Base-by-base conservation (phyloP, 2,113 vertebrate genomes). In the Sapayoa aenigma region DNA sequence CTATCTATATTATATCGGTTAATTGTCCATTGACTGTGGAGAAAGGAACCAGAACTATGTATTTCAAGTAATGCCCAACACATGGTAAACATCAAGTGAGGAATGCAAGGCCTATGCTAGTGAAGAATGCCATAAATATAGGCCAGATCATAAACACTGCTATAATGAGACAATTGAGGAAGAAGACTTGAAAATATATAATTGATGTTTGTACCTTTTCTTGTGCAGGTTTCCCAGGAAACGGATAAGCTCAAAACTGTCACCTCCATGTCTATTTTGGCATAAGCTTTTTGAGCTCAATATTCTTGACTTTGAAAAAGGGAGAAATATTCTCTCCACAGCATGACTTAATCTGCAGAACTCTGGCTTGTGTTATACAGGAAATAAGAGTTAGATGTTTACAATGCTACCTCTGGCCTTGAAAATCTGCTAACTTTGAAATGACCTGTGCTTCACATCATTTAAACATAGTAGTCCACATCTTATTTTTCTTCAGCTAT, bases 71-170 rank as follows among this genome's bases (percentile, higher is more conserved):
- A 96, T 94, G 89, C 84, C 94, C 95, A 93, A 97, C 97, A 97
- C 96, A 97, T 97, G 97, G 97, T 93, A 97, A 96, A 91, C 72
- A 97, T 97, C 97, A 97, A 95, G 81, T 47, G 71, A 96, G 95
- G 97, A 97, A 97, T 97, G 96, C 50, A 92, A 95, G 87, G 86
- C 60, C 96, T 93, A 91, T 79, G 92, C 55, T 94, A 90, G 87
- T 2, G 10, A 96, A 96, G 95, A 97, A 97, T 97, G 96, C 59
- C 94, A 95, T 96, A 97, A 97, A 97, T 97, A 94, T 62, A 93
- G 96, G 86, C 79, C 95, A 95, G 92, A 97, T 95, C 96, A 94
- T 96, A 97, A 97, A 96, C 96, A 97, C 94, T 87, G 82, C 65
- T 94, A 93, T 94, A 96, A 96, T 76, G 97, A 93, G 88, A 93